Base-by-base conservation (phyloP, 2,888 invertebrate genomes). In the Synergus umbraculus region DNA sequence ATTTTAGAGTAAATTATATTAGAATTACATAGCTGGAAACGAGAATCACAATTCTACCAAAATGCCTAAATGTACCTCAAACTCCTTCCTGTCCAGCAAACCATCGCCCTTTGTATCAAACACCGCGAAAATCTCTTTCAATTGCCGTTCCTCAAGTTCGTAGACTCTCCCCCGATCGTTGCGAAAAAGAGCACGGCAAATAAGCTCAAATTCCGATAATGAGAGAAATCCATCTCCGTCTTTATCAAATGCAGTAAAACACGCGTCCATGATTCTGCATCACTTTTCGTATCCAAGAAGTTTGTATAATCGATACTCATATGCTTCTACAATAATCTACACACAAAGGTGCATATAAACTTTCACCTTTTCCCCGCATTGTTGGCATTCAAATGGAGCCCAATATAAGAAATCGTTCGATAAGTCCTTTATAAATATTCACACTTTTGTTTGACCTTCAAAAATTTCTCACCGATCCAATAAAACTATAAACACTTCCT, bases 191-290 rank as follows among this genome's bases (percentile, higher is more conserved):
- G 97, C 97, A 85, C 96, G 95, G 92, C 97, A 97, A 90, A 98
- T 95, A 82, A 96, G 93, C 22, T 95, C 94, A 91, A 97, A 97
- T 93, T 97, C 97, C 1, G 94, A 94, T 78, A 96, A 91, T 89
- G 95, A 96, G 85, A 97, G 92, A 87, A 94, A 95, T 82, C 96
- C 97, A 92, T 97, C 97, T 96, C 96, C 95, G 93, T 97, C 97
- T 92, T 97, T 97, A 93, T 97, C 97, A 93, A 97, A 97, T 86
- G 97, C 97, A 89, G 96, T 95, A 92, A 97, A 97, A 93, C 97
- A 97, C 91, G 97, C 97, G 93, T 97, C 97, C 97, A 97, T 97
- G 84, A 73, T 73, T 49, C 54, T 73, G 73, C 73, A 73, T 73
- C 49, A 49, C 78, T 65, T 77, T 63, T 92, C 93, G 90, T 89